These are phyloP conservation scores for Metalampra italica DNA, from an alignment of 2,888 invertebrate genomes.

Conservation along the genomic window DNA sequence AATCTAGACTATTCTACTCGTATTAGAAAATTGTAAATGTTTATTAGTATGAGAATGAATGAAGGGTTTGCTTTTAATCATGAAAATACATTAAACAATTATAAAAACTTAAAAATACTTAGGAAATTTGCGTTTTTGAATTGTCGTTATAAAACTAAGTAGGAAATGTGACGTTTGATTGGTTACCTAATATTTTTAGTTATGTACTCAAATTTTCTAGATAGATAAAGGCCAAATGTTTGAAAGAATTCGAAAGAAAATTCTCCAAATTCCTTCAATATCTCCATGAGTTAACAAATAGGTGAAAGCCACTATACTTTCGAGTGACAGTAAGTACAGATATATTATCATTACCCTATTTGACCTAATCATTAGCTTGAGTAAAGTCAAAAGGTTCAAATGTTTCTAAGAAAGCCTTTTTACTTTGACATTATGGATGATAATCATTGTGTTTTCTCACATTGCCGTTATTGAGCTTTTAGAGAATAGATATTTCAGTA, in stretches of 20 bases:
- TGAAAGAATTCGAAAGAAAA: not conserved
- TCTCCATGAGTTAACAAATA: slow-evolving; percentile 14
- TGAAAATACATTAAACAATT: too few relatives aligned
- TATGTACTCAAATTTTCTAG: too few relatives aligned
- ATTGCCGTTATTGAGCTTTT: slow-evolving; percentile 10
- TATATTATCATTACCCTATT: not conserved
- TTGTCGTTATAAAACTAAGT: too few relatives aligned
- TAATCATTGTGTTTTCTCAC: not conserved
- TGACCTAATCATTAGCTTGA: not conserved
- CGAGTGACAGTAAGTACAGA: slow-evolving; percentile 2
- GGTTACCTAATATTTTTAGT: too few relatives aligned
- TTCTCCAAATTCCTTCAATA: slow-evolving; percentile 12
- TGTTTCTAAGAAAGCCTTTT: not conserved
- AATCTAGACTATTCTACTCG: too few relatives aligned
- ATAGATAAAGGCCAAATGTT: too few relatives aligned
- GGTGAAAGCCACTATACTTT: not conserved
- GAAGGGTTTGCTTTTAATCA: too few relatives aligned
- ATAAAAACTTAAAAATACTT: too few relatives aligned
- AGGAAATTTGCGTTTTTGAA: too few relatives aligned
- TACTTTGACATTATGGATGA: not conserved
- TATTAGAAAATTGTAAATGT: too few relatives aligned
- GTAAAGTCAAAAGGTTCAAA: not conserved
- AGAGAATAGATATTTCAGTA: slow-evolving; percentile 14
- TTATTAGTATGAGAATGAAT: too few relatives aligned
- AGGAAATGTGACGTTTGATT: too few relatives aligned